Evolutionary conservation across 2,797 vertebrate genomes (phyloP), one percentile per base, ranked within the genome.

Genomic region (Oophaga sylvatica): DNA sequence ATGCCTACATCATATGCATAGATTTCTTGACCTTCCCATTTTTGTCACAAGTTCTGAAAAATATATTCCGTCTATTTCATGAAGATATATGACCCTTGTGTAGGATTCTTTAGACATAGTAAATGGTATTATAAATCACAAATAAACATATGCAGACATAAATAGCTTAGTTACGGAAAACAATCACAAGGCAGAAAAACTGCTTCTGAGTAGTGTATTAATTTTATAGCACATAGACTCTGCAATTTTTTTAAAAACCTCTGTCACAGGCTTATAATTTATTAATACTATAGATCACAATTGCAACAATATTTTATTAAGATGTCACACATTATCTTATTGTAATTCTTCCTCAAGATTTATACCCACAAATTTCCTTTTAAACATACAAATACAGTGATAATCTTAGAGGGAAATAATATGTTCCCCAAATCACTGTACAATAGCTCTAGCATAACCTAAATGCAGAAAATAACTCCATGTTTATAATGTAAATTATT

Each of bases 121-220:
- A 80, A 80, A 80, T 65, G 60, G 60, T 45, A 80, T 45, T 80
- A 80, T 80, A 80, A 80, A 80, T 80, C 59, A 80, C 79, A 80
- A 48, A 80, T 45, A 65, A 80, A 80, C n/a, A 45, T 63, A 80
- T 80, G 60, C 79, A 80, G 60, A 80, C 60, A 80, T 0, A 2
- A 80, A 48, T 41, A 80, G 79, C 35, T n/a, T 45, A 5, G 26
- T 35, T 35, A 60, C 35, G 26, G 56, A 35, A 80, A 80, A 80
- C 16, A 80, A 62, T 35, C 57, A 60, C 5, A 19, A 60, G 57
- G 20, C 10, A 11, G 56, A 35, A 56, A 79, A 45, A 48, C 3
- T 11, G 8, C 11, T 45, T 75, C 1, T 48, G 29, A 17, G 19
- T 75, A 12, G 19, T 73, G 1, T 45, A 45, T 22, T 75, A 45